phyloP scores from a whole-genome alignment of 2,888 invertebrate species.

The Griposia aprilina region DNA sequence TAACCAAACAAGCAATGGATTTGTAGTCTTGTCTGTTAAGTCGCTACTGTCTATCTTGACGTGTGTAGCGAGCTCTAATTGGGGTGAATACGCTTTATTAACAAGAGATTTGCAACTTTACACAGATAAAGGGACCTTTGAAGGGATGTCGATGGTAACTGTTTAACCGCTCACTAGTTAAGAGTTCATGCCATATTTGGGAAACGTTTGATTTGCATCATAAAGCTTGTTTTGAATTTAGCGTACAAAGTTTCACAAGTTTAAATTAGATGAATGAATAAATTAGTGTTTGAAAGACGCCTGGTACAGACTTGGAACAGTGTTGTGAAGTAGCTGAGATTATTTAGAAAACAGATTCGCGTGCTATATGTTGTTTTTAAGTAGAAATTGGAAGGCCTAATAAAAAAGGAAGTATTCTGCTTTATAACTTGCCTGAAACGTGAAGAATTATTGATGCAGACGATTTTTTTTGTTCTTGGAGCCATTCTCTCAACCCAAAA shows the following conservation, averaged over 20 bases:
- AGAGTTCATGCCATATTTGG: conserved; percentile 72
- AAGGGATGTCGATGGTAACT: conserved; percentile 77
- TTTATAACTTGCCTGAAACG: neutral
- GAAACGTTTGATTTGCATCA: conserved; percentile 71
- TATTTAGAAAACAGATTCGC: conserved; percentile 22
- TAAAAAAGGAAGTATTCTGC: neutral
- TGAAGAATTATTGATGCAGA: neutral
- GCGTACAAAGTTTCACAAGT: conserved; percentile 61
- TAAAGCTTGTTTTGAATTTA: conserved; percentile 66
- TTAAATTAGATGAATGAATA: conserved; percentile 67
- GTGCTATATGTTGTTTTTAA: conserved; percentile 6
- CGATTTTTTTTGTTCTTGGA: neutral
- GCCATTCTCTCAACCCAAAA: neutral
- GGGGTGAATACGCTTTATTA: conserved; percentile 80
- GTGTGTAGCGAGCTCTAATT: conserved; percentile 72
- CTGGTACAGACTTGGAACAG: conserved; percentile 31
- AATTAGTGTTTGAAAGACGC: conserved; percentile 59
- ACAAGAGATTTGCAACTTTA: conserved; percentile 79
- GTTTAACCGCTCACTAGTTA: conserved; percentile 77
- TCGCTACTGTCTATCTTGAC: conserved; percentile 21
- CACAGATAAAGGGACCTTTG: conserved; percentile 78
- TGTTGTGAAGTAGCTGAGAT: conserved; percentile 34
- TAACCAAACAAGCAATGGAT: conserved; percentile 43
- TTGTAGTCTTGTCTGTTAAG: neutral
- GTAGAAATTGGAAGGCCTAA: neutral